Conservation (phyloP, 92 coral and sea anemone genomes). For the Isaurus tuberculatus region DNA sequence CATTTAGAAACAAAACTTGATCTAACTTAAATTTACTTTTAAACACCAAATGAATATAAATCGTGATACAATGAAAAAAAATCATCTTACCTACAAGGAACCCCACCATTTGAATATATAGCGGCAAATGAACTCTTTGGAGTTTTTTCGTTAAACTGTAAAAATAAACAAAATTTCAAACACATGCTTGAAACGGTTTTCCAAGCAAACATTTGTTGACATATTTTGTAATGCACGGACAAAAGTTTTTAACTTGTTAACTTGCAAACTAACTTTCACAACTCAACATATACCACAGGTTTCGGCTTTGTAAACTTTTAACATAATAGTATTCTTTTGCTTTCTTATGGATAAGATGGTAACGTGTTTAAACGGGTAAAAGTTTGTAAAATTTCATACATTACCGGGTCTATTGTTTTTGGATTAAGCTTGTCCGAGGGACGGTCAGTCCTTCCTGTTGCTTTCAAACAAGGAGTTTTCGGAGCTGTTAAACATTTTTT, state of each 20-base stretch:
- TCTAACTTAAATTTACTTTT: too few species aligned
- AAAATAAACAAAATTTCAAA: conserved; percentile 9
- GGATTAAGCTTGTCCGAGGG: conserved; percentile 96
- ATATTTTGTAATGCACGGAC: background rate
- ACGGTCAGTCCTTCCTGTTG: conserved; percentile 58
- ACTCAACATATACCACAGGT: background rate
- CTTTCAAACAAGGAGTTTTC: conserved; percentile 58
- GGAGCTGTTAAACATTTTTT: conserved; percentile 62
- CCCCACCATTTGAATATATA: conserved; percentile 92
- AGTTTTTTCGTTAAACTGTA: conserved; percentile 88
- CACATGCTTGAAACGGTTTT: background rate
- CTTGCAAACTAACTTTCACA: background rate
- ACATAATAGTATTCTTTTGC: background rate
- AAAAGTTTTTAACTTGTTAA: background rate
- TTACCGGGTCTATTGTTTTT: conserved; percentile 94
- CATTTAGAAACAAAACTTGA: too few species aligned
- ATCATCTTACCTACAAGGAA: conserved; percentile 89
- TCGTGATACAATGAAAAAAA: too few species aligned
- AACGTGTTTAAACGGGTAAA: background rate
- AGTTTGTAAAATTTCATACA: background rate
- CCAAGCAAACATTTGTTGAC: background rate
- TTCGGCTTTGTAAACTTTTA: background rate
- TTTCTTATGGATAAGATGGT: too few species aligned
- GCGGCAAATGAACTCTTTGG: conserved; percentile 97
- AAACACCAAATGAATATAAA: too few species aligned